phyloP scores from a whole-genome alignment of 2,797 vertebrate genomes.

The Phrynocephalus vlangalii region DNA sequence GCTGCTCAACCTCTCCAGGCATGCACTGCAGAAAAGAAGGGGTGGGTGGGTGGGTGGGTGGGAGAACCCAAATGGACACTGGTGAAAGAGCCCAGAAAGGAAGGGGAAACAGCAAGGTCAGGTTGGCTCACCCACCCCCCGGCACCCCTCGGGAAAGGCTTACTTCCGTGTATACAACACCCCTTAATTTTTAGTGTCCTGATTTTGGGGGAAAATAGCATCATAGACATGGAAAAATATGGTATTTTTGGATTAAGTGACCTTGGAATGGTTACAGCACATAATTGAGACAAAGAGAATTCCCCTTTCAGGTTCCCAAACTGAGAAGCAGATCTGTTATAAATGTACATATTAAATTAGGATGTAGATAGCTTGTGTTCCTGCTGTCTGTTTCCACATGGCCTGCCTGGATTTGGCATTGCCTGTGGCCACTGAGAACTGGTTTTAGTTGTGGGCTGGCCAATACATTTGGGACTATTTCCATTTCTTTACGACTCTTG shows the following conservation, averaged over 20 bases:
- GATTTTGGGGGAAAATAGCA: no score
- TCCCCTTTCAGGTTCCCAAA: not conserved
- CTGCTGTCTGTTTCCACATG: not conserved
- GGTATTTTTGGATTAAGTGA: slow-evolving; percentile 17
- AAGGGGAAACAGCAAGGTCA: no score
- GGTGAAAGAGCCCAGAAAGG: no score
- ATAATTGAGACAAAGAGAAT: not conserved
- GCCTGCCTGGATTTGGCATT: not conserved
- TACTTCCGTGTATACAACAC: no score
- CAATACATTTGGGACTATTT: not conserved
- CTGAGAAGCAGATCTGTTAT: not conserved
- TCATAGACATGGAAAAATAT: no score
- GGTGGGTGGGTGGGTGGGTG: no score
- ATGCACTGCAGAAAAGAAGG: no score
- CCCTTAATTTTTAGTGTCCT: no score
- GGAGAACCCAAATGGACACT: no score
- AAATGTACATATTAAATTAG: not conserved
- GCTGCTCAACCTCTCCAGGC: no score
- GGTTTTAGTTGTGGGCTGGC: slow-evolving; percentile 2
- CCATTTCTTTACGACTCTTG: not conserved
- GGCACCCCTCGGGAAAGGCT: no score
- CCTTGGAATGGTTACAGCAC: not conserved
- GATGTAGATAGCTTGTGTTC: not conserved
- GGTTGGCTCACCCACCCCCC: no score
- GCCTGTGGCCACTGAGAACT: not conserved